Evolutionary conservation across 2,888 invertebrate genomes (phyloP).

Genomic region (Tinea semifulvella): DNA sequence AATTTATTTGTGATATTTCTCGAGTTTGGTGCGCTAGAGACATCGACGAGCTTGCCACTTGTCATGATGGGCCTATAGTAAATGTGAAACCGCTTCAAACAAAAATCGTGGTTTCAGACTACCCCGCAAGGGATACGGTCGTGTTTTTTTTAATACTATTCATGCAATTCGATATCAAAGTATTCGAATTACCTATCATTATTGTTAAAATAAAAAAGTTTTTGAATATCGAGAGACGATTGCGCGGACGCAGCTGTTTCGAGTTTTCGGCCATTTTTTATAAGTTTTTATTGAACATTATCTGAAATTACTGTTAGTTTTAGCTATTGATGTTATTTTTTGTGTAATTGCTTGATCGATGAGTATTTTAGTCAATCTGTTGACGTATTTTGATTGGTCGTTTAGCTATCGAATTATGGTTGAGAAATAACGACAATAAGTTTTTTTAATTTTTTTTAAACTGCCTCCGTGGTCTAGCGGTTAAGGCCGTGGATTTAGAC

Average conservation of each 20-base stretch:
- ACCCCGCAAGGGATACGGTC: too few species aligned
- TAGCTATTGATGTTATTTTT: neutral
- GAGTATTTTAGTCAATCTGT: conserved; percentile 6
- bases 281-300: conserved; percentile 37
- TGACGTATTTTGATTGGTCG: conserved; percentile 3
- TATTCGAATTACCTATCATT: conserved; percentile 12
- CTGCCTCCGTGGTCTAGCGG: too few species aligned
- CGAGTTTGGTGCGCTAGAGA: too few species aligned
- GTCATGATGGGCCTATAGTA: too few species aligned
- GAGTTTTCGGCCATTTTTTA: conserved; percentile 56
- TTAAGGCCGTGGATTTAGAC: too few species aligned
- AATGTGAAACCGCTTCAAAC: too few species aligned
- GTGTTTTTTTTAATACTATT: too few species aligned
- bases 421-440: too few species aligned
- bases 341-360: conserved; percentile 7
- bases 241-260: conserved; percentile 50
- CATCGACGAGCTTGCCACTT: too few species aligned
- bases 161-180: conserved; percentile 3
- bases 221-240: conserved; percentile 43
- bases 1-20: too few species aligned
- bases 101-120: too few species aligned
- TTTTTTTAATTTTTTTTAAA: too few species aligned
- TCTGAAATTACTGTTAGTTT: conserved; percentile 1
- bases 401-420: neutral
- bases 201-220: conserved; percentile 30